A percentile compares a stretch with the other conserved stretches of the same genome.
Conservation (phyloP, 2,797 vertebrate genomes). For the Tiaroga cobitis region DNA sequence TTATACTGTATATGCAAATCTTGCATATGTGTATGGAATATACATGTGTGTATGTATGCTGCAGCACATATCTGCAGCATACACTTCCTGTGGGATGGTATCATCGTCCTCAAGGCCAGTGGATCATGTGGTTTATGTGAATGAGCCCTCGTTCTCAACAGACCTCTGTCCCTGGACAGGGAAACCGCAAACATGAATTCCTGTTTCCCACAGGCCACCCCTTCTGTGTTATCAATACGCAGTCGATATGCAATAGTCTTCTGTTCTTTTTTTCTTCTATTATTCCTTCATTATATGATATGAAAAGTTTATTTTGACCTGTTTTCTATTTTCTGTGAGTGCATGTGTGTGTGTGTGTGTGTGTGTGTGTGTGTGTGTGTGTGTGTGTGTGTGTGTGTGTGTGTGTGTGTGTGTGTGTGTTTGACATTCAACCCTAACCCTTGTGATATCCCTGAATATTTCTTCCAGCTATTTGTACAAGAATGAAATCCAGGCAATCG, state of each 20-base stretch:
- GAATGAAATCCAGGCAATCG: constrained; percentile 99
- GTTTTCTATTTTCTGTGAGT: not conserved
- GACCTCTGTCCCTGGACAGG: constrained; percentile 40
- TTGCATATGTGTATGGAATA: not conserved
- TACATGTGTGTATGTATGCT: no score
- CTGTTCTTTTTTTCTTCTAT: not conserved
- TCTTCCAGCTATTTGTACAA: constrained; percentile 99
- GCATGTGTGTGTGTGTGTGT: no score
- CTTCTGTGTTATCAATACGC: not conserved
- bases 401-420: constrained; percentile 73
- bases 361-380: constrained; percentile 70
- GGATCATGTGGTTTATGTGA: constrained; percentile 19
- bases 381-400: constrained; percentile 76
- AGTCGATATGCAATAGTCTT: not conserved
- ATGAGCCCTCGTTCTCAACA: constrained; percentile 22
- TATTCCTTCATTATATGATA: not conserved
- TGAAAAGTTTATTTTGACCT: not conserved
- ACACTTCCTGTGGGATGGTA: constrained; percentile 28
- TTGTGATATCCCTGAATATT: constrained; percentile 90
- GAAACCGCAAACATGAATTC: constrained; percentile 49
- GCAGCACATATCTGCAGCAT: not conserved
- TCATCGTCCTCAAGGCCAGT: constrained; percentile 1
- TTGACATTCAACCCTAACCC: constrained; percentile 29
- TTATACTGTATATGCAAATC: not conserved
- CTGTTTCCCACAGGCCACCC: constrained; percentile 59